Evolutionary conservation across 37 sponge, comb jelly and placozoan genomes (phyloP).

Genomic region (Beroe forskalii): DNA sequence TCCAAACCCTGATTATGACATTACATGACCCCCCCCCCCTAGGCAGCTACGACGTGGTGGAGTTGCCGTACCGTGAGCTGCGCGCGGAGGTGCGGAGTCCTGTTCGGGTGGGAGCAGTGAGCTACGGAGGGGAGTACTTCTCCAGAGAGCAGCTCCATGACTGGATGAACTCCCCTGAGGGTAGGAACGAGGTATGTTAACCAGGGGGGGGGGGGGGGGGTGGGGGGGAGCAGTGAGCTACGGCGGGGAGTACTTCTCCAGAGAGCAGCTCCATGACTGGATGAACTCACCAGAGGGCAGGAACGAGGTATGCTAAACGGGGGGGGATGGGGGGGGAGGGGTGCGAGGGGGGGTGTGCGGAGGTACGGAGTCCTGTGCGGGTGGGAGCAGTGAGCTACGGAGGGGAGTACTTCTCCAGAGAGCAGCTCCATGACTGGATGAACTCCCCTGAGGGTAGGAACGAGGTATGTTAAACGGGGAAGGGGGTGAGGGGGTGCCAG

Average conservation of each 20-base stretch:
- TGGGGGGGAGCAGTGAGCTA: not conserved
- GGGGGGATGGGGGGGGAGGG: too few relatives aligned
- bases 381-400: conserved; percentile 24
- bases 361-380: not conserved
- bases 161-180: conserved; percentile 21
- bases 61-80: not conserved
- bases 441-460: conserved; percentile 21
- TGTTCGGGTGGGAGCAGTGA: not conserved
- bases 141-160: conserved; percentile 5
- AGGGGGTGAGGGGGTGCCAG: too few relatives aligned
- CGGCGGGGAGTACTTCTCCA: not conserved
- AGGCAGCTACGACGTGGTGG: conserved; percentile 7
- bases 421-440: conserved; percentile 16
- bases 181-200: conserved; percentile 30
- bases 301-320: conserved; percentile 13
- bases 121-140: not conserved
- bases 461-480: conserved; percentile 19
- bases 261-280: conserved; percentile 31
- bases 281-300: conserved; percentile 5
- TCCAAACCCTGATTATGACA: too few relatives aligned
- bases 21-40: too few relatives aligned
- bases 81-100: not conserved
- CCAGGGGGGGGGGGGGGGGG: too few relatives aligned
- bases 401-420: not conserved
- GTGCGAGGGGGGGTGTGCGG: too few relatives aligned